Evolutionary conservation across 2,113 vertebrate genomes (phyloP).

Genomic region (Telmatochromis sp.): DNA sequence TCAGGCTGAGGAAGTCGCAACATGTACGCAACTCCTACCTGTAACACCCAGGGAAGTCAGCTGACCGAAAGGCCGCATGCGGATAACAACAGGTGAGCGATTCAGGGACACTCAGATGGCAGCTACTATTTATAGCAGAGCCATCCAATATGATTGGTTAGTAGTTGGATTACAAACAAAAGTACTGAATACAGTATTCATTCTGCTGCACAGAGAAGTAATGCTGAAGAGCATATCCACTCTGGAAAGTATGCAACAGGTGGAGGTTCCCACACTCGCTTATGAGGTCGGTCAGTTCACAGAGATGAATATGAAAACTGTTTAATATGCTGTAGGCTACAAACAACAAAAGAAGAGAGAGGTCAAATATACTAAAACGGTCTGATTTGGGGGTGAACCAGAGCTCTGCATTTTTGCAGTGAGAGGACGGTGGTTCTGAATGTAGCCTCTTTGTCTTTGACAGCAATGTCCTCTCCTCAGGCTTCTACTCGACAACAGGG

Average conservation of each 20-base stretch:
- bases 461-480: not conserved
- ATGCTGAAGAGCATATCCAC: slow-evolving; percentile 58
- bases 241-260: slow-evolving; percentile 42
- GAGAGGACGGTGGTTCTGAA: not conserved
- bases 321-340: not conserved
- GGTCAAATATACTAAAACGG: not conserved
- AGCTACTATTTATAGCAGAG: not conserved
- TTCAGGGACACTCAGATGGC: not conserved
- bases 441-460: not conserved
- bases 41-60: not conserved
- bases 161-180: not conserved
- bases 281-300: not conserved
- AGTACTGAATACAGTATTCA: not conserved
- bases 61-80: not conserved
- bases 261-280: not conserved
- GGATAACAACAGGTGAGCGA: not conserved
- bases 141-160: not conserved
- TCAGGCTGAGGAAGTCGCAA: not conserved
- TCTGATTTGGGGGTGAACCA: not conserved
- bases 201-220: slow-evolving; percentile 45
- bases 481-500: not conserved
- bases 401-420: not conserved
- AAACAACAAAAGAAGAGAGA: not conserved
- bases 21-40: not conserved
- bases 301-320: not conserved